Percentiles rank a stretch among this genome's conserved stretches.
Evolutionary conservation across 2,113 vertebrate genomes (phyloP).

Genomic region (Pungitius pungitius): DNA sequence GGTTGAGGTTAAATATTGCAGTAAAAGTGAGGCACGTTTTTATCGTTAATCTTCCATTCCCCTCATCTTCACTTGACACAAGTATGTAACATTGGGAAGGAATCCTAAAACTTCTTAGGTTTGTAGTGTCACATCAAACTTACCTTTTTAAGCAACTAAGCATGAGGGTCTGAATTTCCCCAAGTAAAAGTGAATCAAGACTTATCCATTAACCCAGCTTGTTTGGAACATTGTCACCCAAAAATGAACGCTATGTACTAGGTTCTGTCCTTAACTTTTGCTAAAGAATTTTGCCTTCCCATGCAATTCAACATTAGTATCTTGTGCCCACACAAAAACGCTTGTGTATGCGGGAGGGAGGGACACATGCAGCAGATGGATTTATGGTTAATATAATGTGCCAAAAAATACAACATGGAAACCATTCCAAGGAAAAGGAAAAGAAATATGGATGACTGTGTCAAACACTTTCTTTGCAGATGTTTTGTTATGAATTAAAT

Average conservation of each 20-base stretch:
- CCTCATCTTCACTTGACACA: conserved; percentile 34
- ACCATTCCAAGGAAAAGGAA: neutral
- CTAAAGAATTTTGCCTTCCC: neutral
- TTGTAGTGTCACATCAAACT: conserved; percentile 25
- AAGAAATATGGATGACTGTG: neutral
- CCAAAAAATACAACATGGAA: neutral
- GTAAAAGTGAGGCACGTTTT: conserved; percentile 1
- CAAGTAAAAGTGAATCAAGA: neutral
- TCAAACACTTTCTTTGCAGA: no score
- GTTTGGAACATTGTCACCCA: neutral
- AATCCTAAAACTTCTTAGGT: conserved; percentile 18
- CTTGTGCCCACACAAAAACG: neutral
- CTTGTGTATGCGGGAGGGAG: no score
- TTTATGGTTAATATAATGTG: neutral
- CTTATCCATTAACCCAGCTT: neutral
- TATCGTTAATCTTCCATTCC: conserved; percentile 9
- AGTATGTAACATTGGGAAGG: conserved; percentile 46
- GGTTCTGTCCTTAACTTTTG: neutral
- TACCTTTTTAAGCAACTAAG: conserved; percentile 1
- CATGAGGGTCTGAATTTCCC: neutral
- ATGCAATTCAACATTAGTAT: neutral
- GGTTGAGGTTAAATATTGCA: conserved; percentile 37
- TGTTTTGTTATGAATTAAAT: neutral
- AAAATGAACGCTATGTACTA: neutral
- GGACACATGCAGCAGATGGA: neutral